Evolutionary conservation across 2,797 vertebrate species (phyloP), one percentile per base, ranked within the genome.

Genomic region (Pteropus rufus): DNA sequence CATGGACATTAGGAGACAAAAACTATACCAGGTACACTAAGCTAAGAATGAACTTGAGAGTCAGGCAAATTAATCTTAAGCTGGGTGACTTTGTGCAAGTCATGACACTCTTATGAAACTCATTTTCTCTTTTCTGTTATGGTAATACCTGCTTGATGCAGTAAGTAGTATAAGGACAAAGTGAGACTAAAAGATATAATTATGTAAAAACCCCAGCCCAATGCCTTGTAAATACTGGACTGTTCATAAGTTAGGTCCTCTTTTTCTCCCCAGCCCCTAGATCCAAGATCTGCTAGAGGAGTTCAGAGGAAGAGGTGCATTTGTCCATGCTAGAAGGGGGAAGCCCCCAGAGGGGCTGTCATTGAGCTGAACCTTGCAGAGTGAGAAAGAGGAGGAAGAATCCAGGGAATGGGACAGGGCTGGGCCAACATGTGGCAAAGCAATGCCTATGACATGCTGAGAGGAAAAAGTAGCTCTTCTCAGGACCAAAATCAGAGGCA

Each of bases 121-220:
- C 9, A 0, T 69, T 62, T 95, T 77, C 62, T 86, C 58, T 77
- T 44, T 29, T 29, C 8, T 79, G 49, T 73, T 19, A 46, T 36
- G 64, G 19, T 72, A 26, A 67, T 8, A 41, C 49, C 29, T 46
- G 60, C 46, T 76, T 56, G 31, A 2, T 56, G 44, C 9, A 62
- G 19, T 62, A n/a, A 65, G 44, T 34, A 54, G 49, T 79, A 15
- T 73, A 41, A 56, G 29, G 85, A 52, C 72, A 60, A 58, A 79
- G 70, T 60, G 84, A 94, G 77, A 54, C 44, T 41, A 36, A 84
- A 60, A 73, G 26, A 58, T 58, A 23, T 10, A 39, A 58, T 72
- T 46, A 39, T 49, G 7, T 70, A 62, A 88, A 83, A 34, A 26
- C 2, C 36, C 4, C 29, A 84, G 23, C n/a, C 18, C 36, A 7